Conservation (phyloP, 1,140 invertebrate species). For the Frieseomelitta varia region DNA sequence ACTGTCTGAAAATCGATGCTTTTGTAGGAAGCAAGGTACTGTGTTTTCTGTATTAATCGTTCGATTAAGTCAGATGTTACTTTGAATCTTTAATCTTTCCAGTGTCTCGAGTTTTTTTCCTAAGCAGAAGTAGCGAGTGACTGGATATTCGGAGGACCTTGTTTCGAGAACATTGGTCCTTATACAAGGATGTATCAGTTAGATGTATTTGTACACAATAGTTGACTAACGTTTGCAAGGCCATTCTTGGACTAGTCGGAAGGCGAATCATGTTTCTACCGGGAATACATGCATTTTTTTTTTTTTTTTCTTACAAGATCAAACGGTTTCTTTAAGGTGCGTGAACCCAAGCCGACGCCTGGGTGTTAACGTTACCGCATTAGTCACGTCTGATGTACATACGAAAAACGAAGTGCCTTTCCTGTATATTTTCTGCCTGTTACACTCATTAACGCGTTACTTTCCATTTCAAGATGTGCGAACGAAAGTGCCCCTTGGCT, state of each 20-base stretch:
- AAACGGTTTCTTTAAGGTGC: slow-evolving; percentile 9
- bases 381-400: slow-evolving; percentile 9
- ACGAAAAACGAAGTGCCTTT: slow-evolving; percentile 21
- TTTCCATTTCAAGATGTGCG: slow-evolving; percentile 41
- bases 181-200: background rate
- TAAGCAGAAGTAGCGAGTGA: background rate
- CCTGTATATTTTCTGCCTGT: background rate
- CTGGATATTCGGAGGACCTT: background rate
- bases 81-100: background rate
- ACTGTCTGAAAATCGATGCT: no score
- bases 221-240: background rate
- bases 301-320: background rate
- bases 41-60: no score
- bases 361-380: background rate
- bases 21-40: no score
- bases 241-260: background rate
- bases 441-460: slow-evolving; percentile 21
- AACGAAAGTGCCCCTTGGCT: slow-evolving; percentile 11
- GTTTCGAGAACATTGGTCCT: background rate
- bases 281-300: background rate
- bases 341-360: slow-evolving; percentile 9
- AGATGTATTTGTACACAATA: background rate
- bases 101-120: background rate
- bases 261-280: slow-evolving; percentile 12
- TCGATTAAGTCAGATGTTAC: background rate